phyloP scores from a whole-genome alignment of 53 echinoderm and acorn worm genomes.

The Holothuria scabra region DNA sequence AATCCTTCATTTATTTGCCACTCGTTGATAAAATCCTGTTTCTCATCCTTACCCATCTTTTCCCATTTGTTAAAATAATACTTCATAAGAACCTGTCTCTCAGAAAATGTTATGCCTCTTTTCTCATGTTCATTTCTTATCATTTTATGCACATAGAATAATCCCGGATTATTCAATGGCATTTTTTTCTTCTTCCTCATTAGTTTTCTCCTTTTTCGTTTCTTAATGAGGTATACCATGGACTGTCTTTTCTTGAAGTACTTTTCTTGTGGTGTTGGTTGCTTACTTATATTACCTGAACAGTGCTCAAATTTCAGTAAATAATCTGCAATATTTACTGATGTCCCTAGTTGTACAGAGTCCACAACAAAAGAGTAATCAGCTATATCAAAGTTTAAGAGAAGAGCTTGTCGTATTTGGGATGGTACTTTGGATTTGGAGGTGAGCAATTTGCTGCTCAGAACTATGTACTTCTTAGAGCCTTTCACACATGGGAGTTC shows the following conservation, averaged over 20 bases:
- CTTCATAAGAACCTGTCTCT: not conserved
- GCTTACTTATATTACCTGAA: not conserved
- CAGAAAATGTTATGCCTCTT: not conserved
- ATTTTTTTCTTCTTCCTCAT: not conserved
- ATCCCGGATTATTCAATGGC: not conserved
- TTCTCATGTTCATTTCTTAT: not conserved
- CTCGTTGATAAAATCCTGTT: not conserved
- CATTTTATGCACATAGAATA: constrained; percentile 1
- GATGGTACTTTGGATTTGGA: not conserved
- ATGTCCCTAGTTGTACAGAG: not conserved
- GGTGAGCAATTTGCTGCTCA: not conserved
- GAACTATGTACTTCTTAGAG: not conserved
- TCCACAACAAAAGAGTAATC: not conserved
- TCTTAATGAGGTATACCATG: constrained; percentile 2
- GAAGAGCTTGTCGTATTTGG: not conserved
- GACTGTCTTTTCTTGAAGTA: not conserved
- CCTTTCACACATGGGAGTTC: not conserved
- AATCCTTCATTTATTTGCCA: not conserved
- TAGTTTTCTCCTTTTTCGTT: not conserved
- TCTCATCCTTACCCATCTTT: not conserved
- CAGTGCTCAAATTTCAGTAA: not conserved
- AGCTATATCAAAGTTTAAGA: not conserved
- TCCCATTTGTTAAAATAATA: not conserved
- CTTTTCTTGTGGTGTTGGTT: not conserved
- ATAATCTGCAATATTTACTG: not conserved